phyloP scores from a whole-genome alignment of 2,797 vertebrate species.

The Nothura maculosa region DNA sequence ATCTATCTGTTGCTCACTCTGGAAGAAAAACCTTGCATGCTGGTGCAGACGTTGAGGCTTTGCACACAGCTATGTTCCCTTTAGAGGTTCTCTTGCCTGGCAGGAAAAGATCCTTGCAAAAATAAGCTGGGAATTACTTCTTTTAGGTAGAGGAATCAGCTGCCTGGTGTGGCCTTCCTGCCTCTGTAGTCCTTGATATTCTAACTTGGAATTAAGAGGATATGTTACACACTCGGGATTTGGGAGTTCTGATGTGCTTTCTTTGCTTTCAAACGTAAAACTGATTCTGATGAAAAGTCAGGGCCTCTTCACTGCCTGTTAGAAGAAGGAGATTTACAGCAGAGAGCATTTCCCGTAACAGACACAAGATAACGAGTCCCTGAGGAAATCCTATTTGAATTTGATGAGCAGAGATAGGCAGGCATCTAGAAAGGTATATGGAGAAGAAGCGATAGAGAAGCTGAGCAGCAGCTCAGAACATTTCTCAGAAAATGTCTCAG shows the following conservation, averaged over 20 bases:
- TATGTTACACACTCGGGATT: background rate
- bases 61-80: background rate
- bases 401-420: background rate
- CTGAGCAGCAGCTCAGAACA: background rate
- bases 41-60: background rate
- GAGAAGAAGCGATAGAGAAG: background rate
- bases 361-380: background rate
- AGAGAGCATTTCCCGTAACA: background rate
- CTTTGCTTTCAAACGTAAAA: background rate
- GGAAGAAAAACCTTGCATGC: background rate
- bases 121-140: background rate
- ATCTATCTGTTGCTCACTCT: background rate
- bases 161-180: background rate
- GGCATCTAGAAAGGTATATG: background rate
- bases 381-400: background rate
- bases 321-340: background rate
- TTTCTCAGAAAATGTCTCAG: background rate
- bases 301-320: background rate
- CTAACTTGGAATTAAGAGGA: background rate
- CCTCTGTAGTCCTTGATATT: background rate
- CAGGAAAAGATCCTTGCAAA: background rate
- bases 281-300: background rate
- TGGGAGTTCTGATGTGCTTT: background rate
- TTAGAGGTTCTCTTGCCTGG: background rate
- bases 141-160: background rate